Conservation (phyloP, 2,113 vertebrate genomes). For the Syngnathus typhle region DNA sequence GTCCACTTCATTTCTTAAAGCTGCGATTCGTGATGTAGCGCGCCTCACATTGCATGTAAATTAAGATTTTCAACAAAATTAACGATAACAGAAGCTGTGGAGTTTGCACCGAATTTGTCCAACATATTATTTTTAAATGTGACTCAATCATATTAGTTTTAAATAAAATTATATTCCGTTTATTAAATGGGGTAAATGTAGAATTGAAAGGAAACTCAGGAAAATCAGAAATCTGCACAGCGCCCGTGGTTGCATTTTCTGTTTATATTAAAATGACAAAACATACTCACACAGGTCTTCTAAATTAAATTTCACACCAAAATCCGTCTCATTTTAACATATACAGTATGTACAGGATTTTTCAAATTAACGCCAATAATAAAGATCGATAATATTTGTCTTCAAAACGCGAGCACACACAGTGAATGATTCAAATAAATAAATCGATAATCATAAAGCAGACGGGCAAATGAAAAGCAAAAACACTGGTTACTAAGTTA, state of each 20-base stretch:
- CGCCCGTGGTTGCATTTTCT: neutral
- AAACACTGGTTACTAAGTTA: slow-evolving; percentile 13
- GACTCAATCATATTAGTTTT: neutral
- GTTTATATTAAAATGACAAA: neutral
- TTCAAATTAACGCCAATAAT: neutral
- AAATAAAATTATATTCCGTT: too few relatives aligned
- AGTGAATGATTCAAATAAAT: neutral
- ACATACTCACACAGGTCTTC: neutral
- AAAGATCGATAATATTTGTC: neutral
- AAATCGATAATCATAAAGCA: neutral
- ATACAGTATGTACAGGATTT: too few relatives aligned
- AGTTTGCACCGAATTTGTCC: neutral
- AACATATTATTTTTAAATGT: neutral
- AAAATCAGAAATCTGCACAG: neutral
- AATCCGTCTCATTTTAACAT: neutral
- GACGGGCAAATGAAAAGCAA: slow-evolving; percentile 1
- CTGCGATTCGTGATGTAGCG: slow-evolving; percentile 40
- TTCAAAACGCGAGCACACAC: neutral
- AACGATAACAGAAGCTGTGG: neutral
- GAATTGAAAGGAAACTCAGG: neutral
- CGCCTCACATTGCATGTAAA: neutral
- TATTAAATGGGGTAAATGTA: neutral
- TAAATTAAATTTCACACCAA: neutral
- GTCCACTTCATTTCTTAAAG: slow-evolving; percentile 47
- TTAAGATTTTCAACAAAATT: neutral